Conservation (phyloP, 2,888 invertebrate species). For the Melitaea athalia region DNA sequence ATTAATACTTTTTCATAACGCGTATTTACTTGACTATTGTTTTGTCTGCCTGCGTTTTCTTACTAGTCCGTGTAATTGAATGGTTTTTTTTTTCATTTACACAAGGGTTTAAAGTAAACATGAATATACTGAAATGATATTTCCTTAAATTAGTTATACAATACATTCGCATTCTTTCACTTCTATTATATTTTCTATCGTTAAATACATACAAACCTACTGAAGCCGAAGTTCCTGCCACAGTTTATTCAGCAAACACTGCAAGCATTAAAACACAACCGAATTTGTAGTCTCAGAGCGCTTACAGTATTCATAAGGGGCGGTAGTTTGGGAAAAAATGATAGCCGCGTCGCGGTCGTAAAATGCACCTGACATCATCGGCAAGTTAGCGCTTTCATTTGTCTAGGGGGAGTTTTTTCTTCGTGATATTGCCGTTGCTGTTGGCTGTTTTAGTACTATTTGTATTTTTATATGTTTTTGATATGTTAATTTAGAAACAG, state of each 20-base stretch:
- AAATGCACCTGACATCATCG: constrained; percentile 66
- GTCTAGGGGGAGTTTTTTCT: constrained; percentile 62
- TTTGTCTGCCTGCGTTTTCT: too few species aligned
- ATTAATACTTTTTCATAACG: too few species aligned
- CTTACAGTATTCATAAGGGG: constrained; percentile 42
- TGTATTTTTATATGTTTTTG: background rate
- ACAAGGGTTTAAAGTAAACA: too few species aligned
- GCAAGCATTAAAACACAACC: constrained; percentile 4
- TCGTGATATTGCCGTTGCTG: constrained; percentile 36
- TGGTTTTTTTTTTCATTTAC: too few species aligned
- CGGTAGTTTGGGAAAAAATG: constrained; percentile 53
- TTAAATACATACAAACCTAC: background rate
- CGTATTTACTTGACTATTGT: too few species aligned
- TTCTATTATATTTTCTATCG: too few species aligned
- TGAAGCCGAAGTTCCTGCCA: background rate
- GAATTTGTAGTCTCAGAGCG: constrained; percentile 12
- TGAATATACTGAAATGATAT: too few species aligned
- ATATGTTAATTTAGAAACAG: too few species aligned
- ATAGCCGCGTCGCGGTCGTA: constrained; percentile 59
- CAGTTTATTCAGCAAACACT: constrained; percentile 3
- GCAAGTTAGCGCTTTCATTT: constrained; percentile 65
- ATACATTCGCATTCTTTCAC: too few species aligned
- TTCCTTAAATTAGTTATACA: too few species aligned
- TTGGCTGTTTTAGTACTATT: constrained; percentile 37
- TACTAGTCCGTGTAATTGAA: too few species aligned